These are phyloP conservation scores for Rhopalosiphum nymphaeae DNA, from an alignment of 2,888 invertebrate genomes.

Conservation along the genomic window DNA sequence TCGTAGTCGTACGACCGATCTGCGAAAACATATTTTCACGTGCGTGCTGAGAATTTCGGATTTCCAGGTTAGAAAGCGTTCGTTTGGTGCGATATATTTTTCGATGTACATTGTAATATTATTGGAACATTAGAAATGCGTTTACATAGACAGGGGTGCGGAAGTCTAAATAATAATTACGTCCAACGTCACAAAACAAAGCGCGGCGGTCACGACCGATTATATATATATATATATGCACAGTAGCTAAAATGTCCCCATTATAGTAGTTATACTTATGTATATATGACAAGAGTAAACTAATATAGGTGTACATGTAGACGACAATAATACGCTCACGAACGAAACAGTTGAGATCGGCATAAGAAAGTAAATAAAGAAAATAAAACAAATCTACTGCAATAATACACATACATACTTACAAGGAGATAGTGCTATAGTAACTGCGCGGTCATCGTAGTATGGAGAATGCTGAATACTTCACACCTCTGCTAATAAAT, in stretches of 20 bases:
- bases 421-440: background rate
- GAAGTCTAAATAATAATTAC: conserved; percentile 11
- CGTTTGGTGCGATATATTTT: background rate
- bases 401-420: background rate
- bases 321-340: background rate
- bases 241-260: background rate
- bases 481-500: background rate
- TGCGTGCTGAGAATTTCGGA: conserved; percentile 43
- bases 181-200: background rate
- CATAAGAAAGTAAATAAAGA: background rate
- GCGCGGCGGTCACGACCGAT: background rate
- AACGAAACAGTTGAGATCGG: background rate
- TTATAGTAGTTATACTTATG: background rate
- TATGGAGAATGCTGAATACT: background rate
- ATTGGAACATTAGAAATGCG: background rate
- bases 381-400: background rate
- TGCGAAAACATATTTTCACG: conserved; percentile 26
- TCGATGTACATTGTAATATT: background rate
- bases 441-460: background rate
- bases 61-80: conserved; percentile 15
- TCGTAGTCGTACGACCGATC: background rate
- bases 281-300: background rate
- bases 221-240: background rate
- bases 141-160: background rate
- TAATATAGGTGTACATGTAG: background rate